These are phyloP conservation scores for Ceyx cyanopectus DNA, from an alignment of 2,113 vertebrate species.

Conservation along the genomic window DNA sequence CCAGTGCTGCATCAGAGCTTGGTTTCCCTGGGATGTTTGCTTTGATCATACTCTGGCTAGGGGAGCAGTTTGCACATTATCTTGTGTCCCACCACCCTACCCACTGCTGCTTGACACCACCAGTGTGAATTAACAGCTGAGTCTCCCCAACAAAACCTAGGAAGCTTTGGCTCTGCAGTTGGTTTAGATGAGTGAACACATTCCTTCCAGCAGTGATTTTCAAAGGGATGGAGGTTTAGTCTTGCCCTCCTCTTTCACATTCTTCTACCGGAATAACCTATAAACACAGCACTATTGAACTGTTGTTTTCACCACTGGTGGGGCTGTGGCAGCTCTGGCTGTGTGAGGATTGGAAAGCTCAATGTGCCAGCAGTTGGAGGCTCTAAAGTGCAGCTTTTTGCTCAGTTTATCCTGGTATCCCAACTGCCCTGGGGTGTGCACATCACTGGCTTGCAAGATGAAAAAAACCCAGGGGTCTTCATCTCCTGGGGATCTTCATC, in stretches of 20 bases:
- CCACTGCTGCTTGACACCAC: background rate
- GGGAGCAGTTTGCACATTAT: background rate
- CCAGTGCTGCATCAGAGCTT: background rate
- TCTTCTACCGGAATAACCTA: background rate
- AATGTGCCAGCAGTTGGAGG: background rate
- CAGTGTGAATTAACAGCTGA: background rate
- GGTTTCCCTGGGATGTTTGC: background rate
- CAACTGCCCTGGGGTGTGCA: fast-evolving
- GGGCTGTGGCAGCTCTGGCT: background rate
- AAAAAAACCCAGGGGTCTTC: background rate
- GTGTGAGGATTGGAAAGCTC: background rate
- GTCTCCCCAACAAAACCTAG: background rate
- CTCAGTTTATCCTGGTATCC: background rate
- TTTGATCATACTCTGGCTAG: background rate
- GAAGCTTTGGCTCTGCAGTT: background rate
- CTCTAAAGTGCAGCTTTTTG: background rate
- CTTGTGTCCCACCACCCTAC: background rate
- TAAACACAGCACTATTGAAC: background rate
- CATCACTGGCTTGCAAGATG: background rate
- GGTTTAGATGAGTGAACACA: background rate
- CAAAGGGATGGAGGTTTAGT: background rate
- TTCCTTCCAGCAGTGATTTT: background rate
- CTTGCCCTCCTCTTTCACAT: fast-evolving
- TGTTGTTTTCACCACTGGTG: background rate
- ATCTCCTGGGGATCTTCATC: background rate